Evolutionary conservation across 2,113 vertebrate genomes (phyloP).

Genomic region (Notothenia rossii): DNA sequence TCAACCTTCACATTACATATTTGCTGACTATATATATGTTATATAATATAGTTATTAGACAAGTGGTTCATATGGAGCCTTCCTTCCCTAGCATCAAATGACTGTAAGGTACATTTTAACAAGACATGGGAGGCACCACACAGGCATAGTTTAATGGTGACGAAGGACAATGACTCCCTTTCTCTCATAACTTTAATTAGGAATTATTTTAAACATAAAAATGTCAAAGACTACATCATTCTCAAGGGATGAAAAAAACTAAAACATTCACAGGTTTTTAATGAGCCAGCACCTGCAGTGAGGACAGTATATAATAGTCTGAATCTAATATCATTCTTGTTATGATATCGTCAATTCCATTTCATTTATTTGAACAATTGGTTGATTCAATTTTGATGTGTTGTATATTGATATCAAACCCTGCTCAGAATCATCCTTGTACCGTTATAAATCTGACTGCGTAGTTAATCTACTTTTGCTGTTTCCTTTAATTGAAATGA

Average conservation of each 20-base stretch:
- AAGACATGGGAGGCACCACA: background rate
- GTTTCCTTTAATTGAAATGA: background rate
- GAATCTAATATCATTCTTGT: background rate
- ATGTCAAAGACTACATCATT: background rate
- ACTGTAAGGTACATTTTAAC: background rate
- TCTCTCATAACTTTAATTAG: slow-evolving; percentile 20
- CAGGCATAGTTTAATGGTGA: background rate
- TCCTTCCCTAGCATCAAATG: background rate
- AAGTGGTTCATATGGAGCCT: background rate
- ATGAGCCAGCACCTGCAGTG: slow-evolving; percentile 16
- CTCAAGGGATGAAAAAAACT: background rate
- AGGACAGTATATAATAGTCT: slow-evolving; percentile 15
- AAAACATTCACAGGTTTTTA: slow-evolving; percentile 39
- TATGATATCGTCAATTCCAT: background rate
- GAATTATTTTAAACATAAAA: slow-evolving; percentile 19
- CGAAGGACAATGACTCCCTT: slow-evolving; percentile 3
- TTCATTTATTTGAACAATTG: slow-evolving; percentile 2
- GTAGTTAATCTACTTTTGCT: background rate
- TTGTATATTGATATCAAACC: slow-evolving; percentile 10
- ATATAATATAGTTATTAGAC: slow-evolving; percentile 1
- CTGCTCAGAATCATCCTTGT: background rate
- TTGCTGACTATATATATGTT: too few species aligned
- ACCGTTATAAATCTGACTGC: background rate
- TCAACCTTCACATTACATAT: background rate
- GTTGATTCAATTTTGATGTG: slow-evolving; percentile 14